Evolutionary conservation across 2,797 vertebrate species (phyloP).

Genomic region (Microchirus variegatus): DNA sequence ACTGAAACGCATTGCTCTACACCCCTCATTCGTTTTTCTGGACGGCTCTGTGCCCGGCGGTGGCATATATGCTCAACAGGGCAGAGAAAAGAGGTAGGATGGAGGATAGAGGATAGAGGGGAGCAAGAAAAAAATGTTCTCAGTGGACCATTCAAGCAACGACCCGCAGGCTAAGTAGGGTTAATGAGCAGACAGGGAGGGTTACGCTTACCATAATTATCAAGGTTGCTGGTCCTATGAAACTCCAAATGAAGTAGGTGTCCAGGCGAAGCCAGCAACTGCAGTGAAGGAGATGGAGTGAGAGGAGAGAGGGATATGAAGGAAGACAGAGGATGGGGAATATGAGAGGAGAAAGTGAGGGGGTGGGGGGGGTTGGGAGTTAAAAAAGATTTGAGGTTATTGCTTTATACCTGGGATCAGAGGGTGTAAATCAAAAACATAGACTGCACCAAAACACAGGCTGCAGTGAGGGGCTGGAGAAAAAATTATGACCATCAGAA

Average conservation of each 20-base stretch:
- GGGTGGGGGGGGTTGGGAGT: too few relatives aligned
- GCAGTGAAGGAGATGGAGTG: conserved; percentile 66
- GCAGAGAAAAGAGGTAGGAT: conserved; percentile 54
- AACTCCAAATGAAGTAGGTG: conserved; percentile 99
- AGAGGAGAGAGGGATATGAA: conserved; percentile 73
- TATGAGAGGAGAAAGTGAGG: too few relatives aligned
- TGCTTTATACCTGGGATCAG: too few relatives aligned
- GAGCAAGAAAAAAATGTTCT: conserved; percentile 51
- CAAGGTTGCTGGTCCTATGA: conserved; percentile 98
- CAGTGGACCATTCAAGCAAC: conserved; percentile 80
- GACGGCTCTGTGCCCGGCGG: conserved; percentile 56
- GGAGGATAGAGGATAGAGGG: conserved; percentile 6
- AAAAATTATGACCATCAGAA: conserved; percentile 65
- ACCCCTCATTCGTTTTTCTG: conserved; percentile 69
- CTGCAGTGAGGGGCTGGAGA: not conserved
- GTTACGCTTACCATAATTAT: conserved; percentile 96
- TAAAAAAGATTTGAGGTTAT: conserved; percentile 45
- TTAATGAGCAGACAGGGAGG: conserved; percentile 81
- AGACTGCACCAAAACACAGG: too few relatives aligned
- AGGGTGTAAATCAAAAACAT: too few relatives aligned
- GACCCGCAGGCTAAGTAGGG: conserved; percentile 84
- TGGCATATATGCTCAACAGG: conserved; percentile 67
- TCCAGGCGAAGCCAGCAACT: conserved; percentile 99
- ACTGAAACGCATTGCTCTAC: conserved; percentile 58
- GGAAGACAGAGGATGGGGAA: conserved; percentile 10